Conservation (phyloP, 2,113 vertebrate genomes). For the Corynorhinus townsendii region DNA sequence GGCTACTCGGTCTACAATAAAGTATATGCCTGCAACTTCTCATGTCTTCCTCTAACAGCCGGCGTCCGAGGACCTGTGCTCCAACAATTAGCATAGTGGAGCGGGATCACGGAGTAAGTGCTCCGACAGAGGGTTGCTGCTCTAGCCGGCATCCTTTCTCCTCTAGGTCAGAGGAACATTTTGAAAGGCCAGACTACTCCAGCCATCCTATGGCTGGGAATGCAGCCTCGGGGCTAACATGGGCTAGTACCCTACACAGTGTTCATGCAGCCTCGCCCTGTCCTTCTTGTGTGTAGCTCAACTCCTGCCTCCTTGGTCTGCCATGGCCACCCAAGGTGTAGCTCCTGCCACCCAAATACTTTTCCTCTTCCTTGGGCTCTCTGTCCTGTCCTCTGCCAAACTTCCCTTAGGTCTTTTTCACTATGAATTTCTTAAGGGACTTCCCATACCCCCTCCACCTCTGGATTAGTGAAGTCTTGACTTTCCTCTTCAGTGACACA, state of each 20-base stretch:
- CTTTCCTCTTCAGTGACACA: not conserved
- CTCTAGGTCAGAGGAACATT: not conserved
- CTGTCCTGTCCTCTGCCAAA: not conserved
- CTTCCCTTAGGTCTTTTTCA: not conserved
- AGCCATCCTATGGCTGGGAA: not conserved
- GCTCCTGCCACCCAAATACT: not conserved
- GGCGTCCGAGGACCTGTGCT: no score
- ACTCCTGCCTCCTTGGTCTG: not conserved
- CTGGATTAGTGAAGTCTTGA: not conserved
- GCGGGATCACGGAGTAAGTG: no score
- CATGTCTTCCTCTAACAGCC: no score
- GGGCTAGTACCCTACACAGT: not conserved
- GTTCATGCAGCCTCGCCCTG: no score
- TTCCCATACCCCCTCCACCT: not conserved
- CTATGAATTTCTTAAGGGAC: not conserved
- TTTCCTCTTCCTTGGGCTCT: not conserved
- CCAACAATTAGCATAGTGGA: no score
- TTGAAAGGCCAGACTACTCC: not conserved
- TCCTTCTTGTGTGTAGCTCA: not conserved
- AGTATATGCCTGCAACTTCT: no score
- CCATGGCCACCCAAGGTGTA: not conserved
- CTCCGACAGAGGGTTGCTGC: not conserved
- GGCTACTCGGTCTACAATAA: no score
- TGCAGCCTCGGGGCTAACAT: not conserved
- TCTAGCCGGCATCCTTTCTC: not conserved